phyloP scores from a whole-genome alignment of 2,113 vertebrate genomes.

The Neodon shergylaensis region DNA sequence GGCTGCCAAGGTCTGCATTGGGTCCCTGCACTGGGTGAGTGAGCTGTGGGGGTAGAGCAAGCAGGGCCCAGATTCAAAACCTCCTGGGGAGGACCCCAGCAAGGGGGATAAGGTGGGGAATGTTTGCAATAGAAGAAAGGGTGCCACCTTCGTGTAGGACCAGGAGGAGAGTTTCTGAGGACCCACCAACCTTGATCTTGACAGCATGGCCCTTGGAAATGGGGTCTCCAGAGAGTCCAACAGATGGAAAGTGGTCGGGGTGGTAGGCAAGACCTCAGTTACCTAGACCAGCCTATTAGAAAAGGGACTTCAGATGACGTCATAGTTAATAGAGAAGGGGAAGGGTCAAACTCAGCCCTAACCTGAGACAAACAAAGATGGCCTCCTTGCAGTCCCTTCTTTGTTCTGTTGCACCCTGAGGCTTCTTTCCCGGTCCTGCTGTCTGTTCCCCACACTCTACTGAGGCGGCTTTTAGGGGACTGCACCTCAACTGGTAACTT shows the following conservation, averaged over 20 bases:
- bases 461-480: not conserved
- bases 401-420: not conserved
- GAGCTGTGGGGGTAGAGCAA: not conserved
- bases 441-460: not conserved
- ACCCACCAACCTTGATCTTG: not conserved
- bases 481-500: not conserved
- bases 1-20: constrained; percentile 97
- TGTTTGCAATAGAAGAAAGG: not conserved
- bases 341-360: not conserved
- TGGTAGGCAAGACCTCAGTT: not conserved
- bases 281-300: not conserved
- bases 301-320: not conserved
- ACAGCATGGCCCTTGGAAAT: not conserved
- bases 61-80: not conserved
- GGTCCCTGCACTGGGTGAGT: constrained; percentile 96
- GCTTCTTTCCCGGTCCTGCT: not conserved
- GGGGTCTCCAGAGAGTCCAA: not conserved
- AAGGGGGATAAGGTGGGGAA: not conserved
- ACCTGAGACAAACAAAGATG: not conserved
- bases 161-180: not conserved
- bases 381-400: not conserved
- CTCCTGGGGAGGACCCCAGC: not conserved
- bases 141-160: not conserved
- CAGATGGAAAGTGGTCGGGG: not conserved
- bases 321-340: too few relatives aligned